Conservation (phyloP, 2,113 vertebrate species). For the Mirza zaza region DNA sequence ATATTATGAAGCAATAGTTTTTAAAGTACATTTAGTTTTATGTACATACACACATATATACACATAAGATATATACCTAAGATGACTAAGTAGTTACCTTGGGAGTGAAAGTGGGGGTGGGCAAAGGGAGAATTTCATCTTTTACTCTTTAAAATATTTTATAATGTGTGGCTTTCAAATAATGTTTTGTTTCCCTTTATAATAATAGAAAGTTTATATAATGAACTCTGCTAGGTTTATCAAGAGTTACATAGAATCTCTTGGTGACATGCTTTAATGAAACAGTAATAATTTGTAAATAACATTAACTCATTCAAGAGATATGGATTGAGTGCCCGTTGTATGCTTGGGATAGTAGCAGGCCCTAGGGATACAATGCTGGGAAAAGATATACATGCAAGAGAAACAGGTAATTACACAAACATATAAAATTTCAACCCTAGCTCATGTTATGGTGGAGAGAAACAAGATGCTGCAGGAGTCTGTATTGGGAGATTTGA, state of each 20-base stretch:
- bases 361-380: not conserved
- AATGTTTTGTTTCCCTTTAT: not conserved
- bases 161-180: slow-evolving; percentile 16
- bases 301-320: slow-evolving; percentile 24
- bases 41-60: not conserved
- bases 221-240: slow-evolving; percentile 28
- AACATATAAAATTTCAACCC: not conserved
- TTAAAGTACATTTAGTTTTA: slow-evolving; percentile 35
- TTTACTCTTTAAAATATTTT: slow-evolving; percentile 49
- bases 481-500: not conserved
- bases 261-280: slow-evolving; percentile 44
- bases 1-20: not conserved
- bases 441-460: not conserved
- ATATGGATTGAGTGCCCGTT: not conserved
- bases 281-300: slow-evolving; percentile 23
- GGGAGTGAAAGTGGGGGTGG: not conserved
- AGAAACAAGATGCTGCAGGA: not conserved
- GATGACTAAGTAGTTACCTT: not conserved
- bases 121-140: slow-evolving; percentile 17
- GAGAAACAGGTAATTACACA: not conserved
- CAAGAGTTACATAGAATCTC: slow-evolving; percentile 9
- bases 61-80: not conserved
- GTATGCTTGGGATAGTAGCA: not conserved
- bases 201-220: slow-evolving; percentile 17
- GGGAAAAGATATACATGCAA: not conserved